These are phyloP conservation scores for Enchytraeus crypticus DNA, from an alignment of 2,888 invertebrate genomes.

Conservation along the genomic window DNA sequence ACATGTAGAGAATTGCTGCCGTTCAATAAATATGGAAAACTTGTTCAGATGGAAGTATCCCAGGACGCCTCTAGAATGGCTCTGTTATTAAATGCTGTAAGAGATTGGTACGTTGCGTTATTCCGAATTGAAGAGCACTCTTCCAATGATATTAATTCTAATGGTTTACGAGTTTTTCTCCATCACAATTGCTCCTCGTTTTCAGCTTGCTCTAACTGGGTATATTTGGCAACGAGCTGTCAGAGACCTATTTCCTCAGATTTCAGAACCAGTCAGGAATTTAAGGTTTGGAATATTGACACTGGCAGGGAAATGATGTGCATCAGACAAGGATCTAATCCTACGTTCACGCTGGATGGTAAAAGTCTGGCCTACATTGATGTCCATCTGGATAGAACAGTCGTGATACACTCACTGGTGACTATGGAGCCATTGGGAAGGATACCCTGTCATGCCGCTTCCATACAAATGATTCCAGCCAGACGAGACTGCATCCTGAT, in stretches of 20 bases:
- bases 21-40: constrained; percentile 25
- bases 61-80: constrained; percentile 19
- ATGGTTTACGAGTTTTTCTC: not conserved
- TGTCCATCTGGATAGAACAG: not conserved
- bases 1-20: constrained; percentile 19
- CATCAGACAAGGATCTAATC: constrained; percentile 12
- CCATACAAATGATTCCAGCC: constrained; percentile 5
- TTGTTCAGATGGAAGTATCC: constrained; percentile 25
- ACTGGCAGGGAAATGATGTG: constrained; percentile 6
- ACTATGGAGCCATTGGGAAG: not conserved
- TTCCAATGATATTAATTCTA: not conserved
- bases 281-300: constrained; percentile 2
- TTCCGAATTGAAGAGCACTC: constrained; percentile 9
- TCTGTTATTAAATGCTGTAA: constrained; percentile 18
- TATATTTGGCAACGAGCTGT: constrained; percentile 4
- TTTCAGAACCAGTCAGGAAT: not conserved
- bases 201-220: constrained; percentile 2
- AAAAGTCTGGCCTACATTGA: constrained; percentile 17
- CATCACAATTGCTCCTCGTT: constrained; percentile 18
- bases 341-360: constrained; percentile 22
- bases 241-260: not conserved
- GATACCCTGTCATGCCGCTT: constrained; percentile 3
- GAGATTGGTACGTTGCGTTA: constrained; percentile 16
- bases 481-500: constrained; percentile 3
- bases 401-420: not conserved